phyloP scores from a whole-genome alignment of 2,888 invertebrate species.

The Crocallis elinguaria region DNA sequence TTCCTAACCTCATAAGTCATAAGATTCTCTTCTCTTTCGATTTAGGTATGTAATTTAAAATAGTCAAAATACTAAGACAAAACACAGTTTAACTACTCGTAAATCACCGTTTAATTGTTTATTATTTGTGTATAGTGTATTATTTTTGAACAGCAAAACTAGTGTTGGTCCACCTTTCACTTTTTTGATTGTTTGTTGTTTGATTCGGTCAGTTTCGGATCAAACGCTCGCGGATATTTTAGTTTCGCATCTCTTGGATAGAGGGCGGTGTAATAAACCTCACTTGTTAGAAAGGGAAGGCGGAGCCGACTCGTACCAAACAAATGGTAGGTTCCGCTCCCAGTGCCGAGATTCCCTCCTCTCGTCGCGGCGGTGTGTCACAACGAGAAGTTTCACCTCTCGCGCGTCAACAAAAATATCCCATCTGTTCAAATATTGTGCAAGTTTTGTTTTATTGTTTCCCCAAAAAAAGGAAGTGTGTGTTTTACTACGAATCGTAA shows the following conservation, averaged over 20 bases:
- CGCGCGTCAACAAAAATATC: conserved; percentile 76
- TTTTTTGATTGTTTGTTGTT: background rate
- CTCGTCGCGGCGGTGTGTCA: conserved; percentile 39
- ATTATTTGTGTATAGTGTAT: too few relatives aligned
- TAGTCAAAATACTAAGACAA: too few relatives aligned
- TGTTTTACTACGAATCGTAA: conserved; percentile 51
- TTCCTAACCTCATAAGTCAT: too few relatives aligned
- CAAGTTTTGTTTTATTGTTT: conserved; percentile 73
- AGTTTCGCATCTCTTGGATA: conserved; percentile 26
- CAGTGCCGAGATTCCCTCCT: conserved; percentile 71
- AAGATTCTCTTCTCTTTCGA: too few relatives aligned
- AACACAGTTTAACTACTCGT: too few relatives aligned
- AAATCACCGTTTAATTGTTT: too few relatives aligned
- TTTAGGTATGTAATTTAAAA: too few relatives aligned
- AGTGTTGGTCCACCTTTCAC: conserved; percentile 35
- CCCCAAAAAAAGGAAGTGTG: conserved; percentile 66
- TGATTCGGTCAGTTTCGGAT: background rate
- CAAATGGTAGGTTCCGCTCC: conserved; percentile 58
- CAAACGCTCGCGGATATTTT: background rate
- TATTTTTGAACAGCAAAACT: too few relatives aligned
- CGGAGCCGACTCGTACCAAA: conserved; percentile 55
- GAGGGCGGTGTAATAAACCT: conserved; percentile 54
- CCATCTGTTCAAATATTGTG: conserved; percentile 82
- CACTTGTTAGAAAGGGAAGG: conserved; percentile 67
- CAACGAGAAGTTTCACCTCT: conserved; percentile 23